Base-by-base conservation (phyloP, 2,888 invertebrate genomes). In the Parnassius mnemosyne region DNA sequence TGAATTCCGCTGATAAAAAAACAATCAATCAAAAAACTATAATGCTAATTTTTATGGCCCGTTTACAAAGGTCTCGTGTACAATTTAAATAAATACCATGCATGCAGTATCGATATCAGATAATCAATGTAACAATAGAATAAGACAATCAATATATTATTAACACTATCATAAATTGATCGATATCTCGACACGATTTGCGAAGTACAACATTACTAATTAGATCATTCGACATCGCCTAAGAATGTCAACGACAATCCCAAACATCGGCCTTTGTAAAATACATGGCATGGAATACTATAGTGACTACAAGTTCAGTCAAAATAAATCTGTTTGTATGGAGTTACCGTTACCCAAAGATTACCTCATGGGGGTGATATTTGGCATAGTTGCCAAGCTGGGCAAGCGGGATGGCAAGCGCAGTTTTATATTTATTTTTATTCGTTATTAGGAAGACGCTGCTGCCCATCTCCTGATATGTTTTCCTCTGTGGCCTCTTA, bases 131-230 rank as follows among this genome's bases (percentile, higher is more conserved):
- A 12, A 53, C 50, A 25, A 58, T 42, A 54, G 44, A 3, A 59
- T 60, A 16, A 52, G 52, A 60, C 63, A 63, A 52, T 58, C 55
- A 53, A 34, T 49, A 60, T 60, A 52, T 56, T 56, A 60, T 53
- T 56, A 60, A 53, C 47, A 51, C 20, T 52, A 46, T 47, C 52
- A 63, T 58, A 60, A 56, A 50, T 56, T 43, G 63, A 60, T 63
- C 42, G 41, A 9, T 60, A 63, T 63, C 63, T 55, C 46, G 53
- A 55, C 60, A 63, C 63, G 63, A 63, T 9, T 11, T 52, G 56
- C 56, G 41, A 43, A 54, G 44, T 34, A 44, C 46, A 59, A 54
- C n/a, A 56, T 56, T 59, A 20, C 42, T 56, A 63, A 60, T 63
- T 63, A 63, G 52, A 60, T 16, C 59, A 56, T 43, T 13, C 49